A percentile compares a stretch with the other conserved stretches of the same genome.
phyloP scores from a whole-genome alignment of 2,113 vertebrate species.

The Takifugu bimaculatus region DNA sequence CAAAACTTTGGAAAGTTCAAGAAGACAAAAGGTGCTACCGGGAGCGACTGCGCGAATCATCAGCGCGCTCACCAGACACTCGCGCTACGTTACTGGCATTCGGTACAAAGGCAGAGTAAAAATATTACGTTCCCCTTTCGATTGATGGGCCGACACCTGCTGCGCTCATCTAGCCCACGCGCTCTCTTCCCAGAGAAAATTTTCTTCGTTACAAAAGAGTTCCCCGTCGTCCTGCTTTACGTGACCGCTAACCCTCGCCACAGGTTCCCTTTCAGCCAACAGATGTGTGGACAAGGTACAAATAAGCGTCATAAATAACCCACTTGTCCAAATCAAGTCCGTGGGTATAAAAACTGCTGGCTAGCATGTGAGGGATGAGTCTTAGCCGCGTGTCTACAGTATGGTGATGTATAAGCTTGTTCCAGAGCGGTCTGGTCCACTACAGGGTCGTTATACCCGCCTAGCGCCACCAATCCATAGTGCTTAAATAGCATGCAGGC shows the following conservation, averaged over 20 bases:
- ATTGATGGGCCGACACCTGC: constrained; percentile 35
- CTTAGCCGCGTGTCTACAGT: constrained; percentile 47
- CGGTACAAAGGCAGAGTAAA: constrained; percentile 22
- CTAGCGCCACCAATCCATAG: constrained; percentile 64
- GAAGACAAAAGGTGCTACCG: constrained; percentile 5
- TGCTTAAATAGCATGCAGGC: constrained; percentile 55
- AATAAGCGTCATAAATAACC: constrained; percentile 69
- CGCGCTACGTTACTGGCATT: constrained; percentile 13
- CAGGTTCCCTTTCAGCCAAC: constrained; percentile 53
- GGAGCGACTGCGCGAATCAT: not conserved
- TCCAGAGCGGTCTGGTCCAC: constrained; percentile 55
- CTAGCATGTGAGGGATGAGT: constrained; percentile 47
- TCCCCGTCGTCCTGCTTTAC: constrained; percentile 38
- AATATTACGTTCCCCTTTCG: constrained; percentile 36
- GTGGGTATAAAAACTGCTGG: constrained; percentile 49
- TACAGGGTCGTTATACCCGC: constrained; percentile 59
- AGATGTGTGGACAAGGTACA: constrained; percentile 60
- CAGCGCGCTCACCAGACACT: constrained; percentile 4
- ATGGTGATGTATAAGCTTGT: constrained; percentile 68
- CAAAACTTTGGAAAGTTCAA: not conserved
- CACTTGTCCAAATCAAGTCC: constrained; percentile 67
- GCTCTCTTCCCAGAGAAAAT: constrained; percentile 26
- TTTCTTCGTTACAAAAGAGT: constrained; percentile 30
- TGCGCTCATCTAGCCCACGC: constrained; percentile 46
- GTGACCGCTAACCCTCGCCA: constrained; percentile 43